These are phyloP conservation scores for Aphelocoma californica DNA, from an alignment of 2,797 vertebrate species.

Conservation along the genomic window DNA sequence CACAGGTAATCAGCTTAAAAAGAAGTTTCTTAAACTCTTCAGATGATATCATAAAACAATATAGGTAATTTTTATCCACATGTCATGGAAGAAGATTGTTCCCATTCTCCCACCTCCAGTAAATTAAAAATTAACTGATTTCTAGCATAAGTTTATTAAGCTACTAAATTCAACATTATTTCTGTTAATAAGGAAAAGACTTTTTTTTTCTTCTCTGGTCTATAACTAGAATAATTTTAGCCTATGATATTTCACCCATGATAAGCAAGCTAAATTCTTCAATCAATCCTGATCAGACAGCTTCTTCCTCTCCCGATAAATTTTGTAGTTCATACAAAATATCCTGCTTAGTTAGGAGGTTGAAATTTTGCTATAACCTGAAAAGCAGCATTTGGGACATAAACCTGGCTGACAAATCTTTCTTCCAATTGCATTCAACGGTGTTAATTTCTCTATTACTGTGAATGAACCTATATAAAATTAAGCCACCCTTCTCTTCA, in stretches of 20 bases:
- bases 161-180: not conserved
- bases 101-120: not conserved
- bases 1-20: not conserved
- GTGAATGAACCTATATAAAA: not conserved
- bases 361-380: not conserved
- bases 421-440: not conserved
- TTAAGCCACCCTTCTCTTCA: not conserved
- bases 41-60: not conserved
- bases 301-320: not conserved
- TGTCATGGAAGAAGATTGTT: not conserved
- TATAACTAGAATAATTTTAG: not conserved
- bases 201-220: not conserved
- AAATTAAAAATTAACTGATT: not conserved
- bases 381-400: not conserved
- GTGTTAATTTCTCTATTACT: not conserved
- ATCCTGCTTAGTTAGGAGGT: not conserved
- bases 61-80: not conserved
- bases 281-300: not conserved
- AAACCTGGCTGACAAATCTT: not conserved
- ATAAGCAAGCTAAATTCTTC: not conserved
- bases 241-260: not conserved
- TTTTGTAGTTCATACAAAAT: not conserved
- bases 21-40: not conserved
- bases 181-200: not conserved
- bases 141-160: not conserved